phyloP scores from a whole-genome alignment of 1,140 invertebrate genomes.

The Drosophila bipectinata region DNA sequence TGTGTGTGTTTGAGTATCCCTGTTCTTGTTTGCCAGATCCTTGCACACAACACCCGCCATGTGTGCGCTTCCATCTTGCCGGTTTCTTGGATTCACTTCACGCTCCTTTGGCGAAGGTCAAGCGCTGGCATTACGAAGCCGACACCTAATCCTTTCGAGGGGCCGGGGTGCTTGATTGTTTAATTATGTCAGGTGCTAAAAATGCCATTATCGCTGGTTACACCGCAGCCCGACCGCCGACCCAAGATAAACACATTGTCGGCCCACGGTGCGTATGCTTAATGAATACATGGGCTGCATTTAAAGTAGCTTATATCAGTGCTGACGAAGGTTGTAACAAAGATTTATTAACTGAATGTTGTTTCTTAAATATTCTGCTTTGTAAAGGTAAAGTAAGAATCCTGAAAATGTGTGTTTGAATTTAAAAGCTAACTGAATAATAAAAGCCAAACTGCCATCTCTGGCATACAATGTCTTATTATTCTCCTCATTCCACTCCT shows the following conservation, averaged over 20 bases:
- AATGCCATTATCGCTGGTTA: slow-evolving; percentile 60
- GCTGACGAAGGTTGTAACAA: not conserved
- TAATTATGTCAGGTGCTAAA: slow-evolving; percentile 81
- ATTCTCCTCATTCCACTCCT: slow-evolving; percentile 2
- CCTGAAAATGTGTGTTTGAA: not conserved
- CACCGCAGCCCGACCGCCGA: slow-evolving; percentile 1
- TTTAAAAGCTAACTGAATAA: not conserved
- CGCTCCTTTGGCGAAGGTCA: slow-evolving; percentile 46
- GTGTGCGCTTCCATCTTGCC: slow-evolving; percentile 33
- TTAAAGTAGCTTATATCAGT: slow-evolving; percentile 26
- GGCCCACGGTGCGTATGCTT: slow-evolving; percentile 49
- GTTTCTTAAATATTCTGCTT: not conserved
- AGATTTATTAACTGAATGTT: not conserved
- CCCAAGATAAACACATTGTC: slow-evolving; percentile 35
- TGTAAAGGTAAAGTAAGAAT: not conserved
- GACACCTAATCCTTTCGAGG: slow-evolving; percentile 51
- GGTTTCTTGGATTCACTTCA: slow-evolving; percentile 41
- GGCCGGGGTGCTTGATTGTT: slow-evolving; percentile 51
- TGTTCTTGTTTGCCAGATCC: slow-evolving; percentile 41
- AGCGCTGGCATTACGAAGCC: slow-evolving; percentile 64
- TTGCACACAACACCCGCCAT: slow-evolving; percentile 34
- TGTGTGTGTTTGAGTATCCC: slow-evolving; percentile 13
- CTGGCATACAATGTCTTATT: slow-evolving; percentile 23
- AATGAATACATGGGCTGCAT: slow-evolving; percentile 48
- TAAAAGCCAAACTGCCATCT: not conserved